phyloP scores from a whole-genome alignment of 2,113 vertebrate genomes.

The Trichomycterus rosablanca region DNA sequence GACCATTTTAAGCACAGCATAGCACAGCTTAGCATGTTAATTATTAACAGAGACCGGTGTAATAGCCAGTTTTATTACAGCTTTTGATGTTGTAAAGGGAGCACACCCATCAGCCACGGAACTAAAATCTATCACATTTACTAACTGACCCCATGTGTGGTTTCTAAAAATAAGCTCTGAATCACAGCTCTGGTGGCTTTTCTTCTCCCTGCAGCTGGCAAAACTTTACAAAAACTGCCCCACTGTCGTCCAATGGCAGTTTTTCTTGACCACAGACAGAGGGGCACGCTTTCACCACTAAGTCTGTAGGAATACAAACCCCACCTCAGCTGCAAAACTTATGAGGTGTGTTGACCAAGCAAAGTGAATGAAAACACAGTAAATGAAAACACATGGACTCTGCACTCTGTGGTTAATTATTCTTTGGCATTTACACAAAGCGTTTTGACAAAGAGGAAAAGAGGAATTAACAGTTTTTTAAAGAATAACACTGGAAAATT shows the following conservation, averaged over 20 bases:
- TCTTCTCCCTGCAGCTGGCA: constrained; percentile 31
- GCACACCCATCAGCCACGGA: neutral
- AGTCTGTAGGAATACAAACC: neutral
- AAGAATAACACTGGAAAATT: too few relatives aligned
- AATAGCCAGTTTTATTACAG: neutral
- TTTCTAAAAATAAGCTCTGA: constrained; percentile 36
- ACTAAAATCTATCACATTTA: constrained; percentile 1
- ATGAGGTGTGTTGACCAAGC: constrained; percentile 23
- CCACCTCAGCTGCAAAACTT: constrained; percentile 7
- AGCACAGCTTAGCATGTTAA: too few relatives aligned
- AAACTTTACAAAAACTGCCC: constrained; percentile 4
- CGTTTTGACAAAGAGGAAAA: neutral
- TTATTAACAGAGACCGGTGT: neutral
- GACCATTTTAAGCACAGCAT: too few relatives aligned
- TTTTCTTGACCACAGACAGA: neutral
- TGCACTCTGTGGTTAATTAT: constrained; percentile 18
- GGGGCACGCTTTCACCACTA: constrained; percentile 18
- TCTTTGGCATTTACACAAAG: neutral
- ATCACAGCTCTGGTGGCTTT: constrained; percentile 36
- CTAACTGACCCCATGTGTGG: constrained; percentile 5
- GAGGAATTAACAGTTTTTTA: too few relatives aligned
- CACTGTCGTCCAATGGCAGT: neutral
- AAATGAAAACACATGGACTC: too few relatives aligned
- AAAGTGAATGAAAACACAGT: constrained; percentile 10
- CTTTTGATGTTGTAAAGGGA: neutral